Percentiles rank a stretch among this genome's conserved stretches.
Conservation (phyloP, 2,888 invertebrate species). For the Amiota mariae region DNA sequence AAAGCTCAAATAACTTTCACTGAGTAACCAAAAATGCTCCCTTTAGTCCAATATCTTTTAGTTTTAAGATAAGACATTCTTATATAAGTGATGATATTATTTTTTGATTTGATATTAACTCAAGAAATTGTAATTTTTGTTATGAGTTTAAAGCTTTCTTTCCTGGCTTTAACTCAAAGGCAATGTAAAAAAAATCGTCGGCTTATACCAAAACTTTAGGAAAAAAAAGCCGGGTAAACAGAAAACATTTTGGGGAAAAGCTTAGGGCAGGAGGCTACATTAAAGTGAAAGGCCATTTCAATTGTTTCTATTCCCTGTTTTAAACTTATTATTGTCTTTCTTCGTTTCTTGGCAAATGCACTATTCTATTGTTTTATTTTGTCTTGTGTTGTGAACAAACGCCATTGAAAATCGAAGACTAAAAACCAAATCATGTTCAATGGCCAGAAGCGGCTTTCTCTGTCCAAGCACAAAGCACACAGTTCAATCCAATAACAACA, state of each 20-base stretch:
- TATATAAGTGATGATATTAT: no score
- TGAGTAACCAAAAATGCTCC: no score
- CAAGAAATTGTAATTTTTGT: not conserved
- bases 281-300: slow-evolving; percentile 5
- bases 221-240: not conserved
- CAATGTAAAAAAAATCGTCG: not conserved
- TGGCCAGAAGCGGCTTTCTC: slow-evolving; percentile 9
- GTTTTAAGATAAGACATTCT: no score
- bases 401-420: slow-evolving; percentile 28
- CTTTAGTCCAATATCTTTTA: no score
- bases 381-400: slow-evolving; percentile 12
- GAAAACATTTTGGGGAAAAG: not conserved
- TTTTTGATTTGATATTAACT: no score
- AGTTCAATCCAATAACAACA: slow-evolving; percentile 1
- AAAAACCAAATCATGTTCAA: slow-evolving; percentile 22
- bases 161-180: not conserved
- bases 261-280: not conserved
- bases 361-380: slow-evolving; percentile 58
- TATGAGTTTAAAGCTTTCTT: not conserved
- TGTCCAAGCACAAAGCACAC: not conserved
- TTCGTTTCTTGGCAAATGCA: slow-evolving; percentile 38
- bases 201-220: not conserved
- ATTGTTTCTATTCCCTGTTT: slow-evolving; percentile 22
- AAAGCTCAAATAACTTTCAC: no score
- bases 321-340: slow-evolving; percentile 17